Evolutionary conservation across 2,113 vertebrate genomes (phyloP).

Genomic region (Orthonyx spaldingii): DNA sequence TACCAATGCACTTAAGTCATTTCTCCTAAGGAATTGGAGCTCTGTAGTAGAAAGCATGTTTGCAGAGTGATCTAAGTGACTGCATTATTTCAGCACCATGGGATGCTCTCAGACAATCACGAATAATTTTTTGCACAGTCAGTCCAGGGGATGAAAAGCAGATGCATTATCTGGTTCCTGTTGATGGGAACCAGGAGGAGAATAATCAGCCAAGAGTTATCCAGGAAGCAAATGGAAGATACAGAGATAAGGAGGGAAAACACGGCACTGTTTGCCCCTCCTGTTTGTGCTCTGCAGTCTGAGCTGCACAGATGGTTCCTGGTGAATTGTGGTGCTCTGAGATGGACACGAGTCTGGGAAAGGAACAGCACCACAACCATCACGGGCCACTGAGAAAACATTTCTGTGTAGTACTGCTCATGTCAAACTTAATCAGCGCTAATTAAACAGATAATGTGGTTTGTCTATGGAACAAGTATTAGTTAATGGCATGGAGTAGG

Average conservation of each 20-base stretch:
- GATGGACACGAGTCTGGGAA: neutral
- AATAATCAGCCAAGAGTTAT: neutral
- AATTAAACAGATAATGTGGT: neutral
- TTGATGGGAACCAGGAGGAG: neutral
- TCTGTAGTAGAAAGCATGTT: neutral
- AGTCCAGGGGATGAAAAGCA: neutral
- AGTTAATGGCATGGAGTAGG: neutral
- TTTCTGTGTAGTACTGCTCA: neutral
- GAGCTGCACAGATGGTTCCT: neutral
- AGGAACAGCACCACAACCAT: neutral
- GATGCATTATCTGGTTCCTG: neutral
- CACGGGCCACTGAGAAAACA: neutral
- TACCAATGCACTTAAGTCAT: neutral
- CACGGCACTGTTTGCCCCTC: neutral
- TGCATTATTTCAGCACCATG: neutral
- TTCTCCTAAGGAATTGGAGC: neutral
- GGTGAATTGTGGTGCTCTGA: neutral
- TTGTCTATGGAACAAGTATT: neutral
- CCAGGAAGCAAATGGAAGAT: neutral
- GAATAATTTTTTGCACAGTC: neutral
- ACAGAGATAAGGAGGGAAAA: neutral
- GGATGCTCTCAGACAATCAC: constrained; percentile 2
- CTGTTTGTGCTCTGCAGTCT: neutral
- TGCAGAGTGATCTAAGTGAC: neutral
- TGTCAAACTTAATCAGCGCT: neutral